phyloP scores from a whole-genome alignment of 2,888 invertebrate species.

The Pediacus dermestoides region DNA sequence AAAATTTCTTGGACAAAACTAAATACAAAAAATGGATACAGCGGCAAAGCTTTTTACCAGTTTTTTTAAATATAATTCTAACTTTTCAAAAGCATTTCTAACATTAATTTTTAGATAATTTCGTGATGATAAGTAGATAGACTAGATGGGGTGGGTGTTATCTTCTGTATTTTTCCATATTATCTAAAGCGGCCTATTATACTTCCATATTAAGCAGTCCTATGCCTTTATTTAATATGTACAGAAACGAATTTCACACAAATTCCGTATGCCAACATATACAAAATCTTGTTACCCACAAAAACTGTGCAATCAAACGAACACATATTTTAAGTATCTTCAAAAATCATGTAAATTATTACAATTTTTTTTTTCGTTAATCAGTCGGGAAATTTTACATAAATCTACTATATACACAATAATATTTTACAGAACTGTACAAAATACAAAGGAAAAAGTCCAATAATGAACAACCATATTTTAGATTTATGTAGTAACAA shows the following conservation, averaged over 20 bases:
- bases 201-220: constrained; percentile 2
- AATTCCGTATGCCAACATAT: constrained; percentile 1
- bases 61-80: too few relatives aligned
- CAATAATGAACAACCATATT: not conserved
- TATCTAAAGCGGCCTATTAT: constrained; percentile 19
- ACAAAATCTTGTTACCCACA: not conserved
- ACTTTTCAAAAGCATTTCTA: constrained; percentile 19
- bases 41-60: too few relatives aligned
- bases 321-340: constrained; percentile 10
- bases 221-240: too few relatives aligned
- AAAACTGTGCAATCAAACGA: too few relatives aligned
- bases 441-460: constrained; percentile 22
- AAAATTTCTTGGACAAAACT: too few relatives aligned
- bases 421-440: constrained; percentile 37
- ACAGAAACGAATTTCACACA: constrained; percentile 1
- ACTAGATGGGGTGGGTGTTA: too few relatives aligned
- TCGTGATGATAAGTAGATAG: too few relatives aligned
- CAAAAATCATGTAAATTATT: constrained; percentile 15
- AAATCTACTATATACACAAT: constrained; percentile 38
- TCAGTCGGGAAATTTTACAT: constrained; percentile 7
- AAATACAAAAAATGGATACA: too few relatives aligned
- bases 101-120: too few relatives aligned
- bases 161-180: too few relatives aligned
- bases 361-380: constrained; percentile 6
- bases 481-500: constrained; percentile 1